Evolutionary conservation across 2,797 vertebrate genomes (phyloP).

Genomic region (Muraenolepis orangiensis): DNA sequence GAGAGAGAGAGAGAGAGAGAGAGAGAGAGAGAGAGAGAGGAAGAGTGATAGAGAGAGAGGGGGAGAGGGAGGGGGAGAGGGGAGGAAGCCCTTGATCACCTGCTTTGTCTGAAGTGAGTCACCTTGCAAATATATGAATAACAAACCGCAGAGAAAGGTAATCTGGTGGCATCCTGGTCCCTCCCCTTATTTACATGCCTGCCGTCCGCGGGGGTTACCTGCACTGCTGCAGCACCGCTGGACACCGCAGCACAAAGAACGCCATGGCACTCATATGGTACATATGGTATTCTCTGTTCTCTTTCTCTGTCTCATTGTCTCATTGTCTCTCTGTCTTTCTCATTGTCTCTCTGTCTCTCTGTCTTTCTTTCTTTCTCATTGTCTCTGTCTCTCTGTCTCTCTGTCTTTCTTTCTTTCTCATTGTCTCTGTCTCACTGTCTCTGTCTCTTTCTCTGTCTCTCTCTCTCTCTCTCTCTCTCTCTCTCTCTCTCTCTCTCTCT

Average conservation of each 20-base stretch:
- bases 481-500: conserved; percentile 42
- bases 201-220: conserved; percentile 70
- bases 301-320: conserved; percentile 10
- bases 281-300: conserved; percentile 45
- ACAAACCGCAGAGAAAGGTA: conserved; percentile 79
- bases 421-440: conserved; percentile 19
- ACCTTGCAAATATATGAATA: conserved; percentile 87
- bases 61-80: conserved; percentile 23
- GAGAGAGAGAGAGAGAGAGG: conserved; percentile 30
- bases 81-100: conserved; percentile 74
- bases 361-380: conserved; percentile 5
- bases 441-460: conserved; percentile 5
- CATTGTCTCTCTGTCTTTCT: conserved; percentile 19
- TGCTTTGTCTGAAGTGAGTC: conserved; percentile 83
- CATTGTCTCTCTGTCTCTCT: neutral
- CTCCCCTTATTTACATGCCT: conserved; percentile 77
- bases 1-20: conserved; percentile 24
- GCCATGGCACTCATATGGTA: conserved; percentile 59
- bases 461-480: conserved; percentile 21
- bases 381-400: conserved; percentile 21
- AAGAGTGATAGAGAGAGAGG: conserved; percentile 27
- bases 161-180: conserved; percentile 74
- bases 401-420: conserved; percentile 15
- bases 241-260: conserved; percentile 55
- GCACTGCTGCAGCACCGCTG: conserved; percentile 49